phyloP scores from a whole-genome alignment of 2,113 vertebrate genomes.

The Synodontis membranacea region DNA sequence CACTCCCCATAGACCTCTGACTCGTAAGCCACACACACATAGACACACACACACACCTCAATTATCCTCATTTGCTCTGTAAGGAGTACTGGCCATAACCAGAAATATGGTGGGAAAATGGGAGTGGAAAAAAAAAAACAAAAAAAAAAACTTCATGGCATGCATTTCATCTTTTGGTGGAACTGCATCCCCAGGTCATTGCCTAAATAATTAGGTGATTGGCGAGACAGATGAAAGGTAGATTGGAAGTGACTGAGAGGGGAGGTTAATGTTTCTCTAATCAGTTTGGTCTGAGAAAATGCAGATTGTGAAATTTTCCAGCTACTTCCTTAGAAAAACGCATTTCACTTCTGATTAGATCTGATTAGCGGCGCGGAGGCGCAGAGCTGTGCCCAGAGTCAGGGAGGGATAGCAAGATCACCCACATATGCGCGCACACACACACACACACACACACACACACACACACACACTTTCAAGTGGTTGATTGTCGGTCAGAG shows the following conservation, averaged over 20 bases:
- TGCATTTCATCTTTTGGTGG: constrained; percentile 78
- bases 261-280: constrained; percentile 83
- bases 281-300: constrained; percentile 81
- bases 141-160: constrained; percentile 66
- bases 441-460: neutral
- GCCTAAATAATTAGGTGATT: constrained; percentile 82
- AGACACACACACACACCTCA: constrained; percentile 25
- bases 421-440: neutral
- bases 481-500: neutral
- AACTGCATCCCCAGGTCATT: constrained; percentile 78
- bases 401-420: constrained; percentile 45
- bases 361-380: constrained; percentile 69
- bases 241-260: constrained; percentile 83
- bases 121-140: constrained; percentile 39
- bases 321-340: constrained; percentile 84
- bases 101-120: constrained; percentile 72
- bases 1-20: constrained; percentile 66
- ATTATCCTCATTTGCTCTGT: constrained; percentile 60
- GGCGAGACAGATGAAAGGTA: constrained; percentile 82
- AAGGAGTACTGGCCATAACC: constrained; percentile 67
- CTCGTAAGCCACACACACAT: constrained; percentile 51
- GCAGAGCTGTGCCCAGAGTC: constrained; percentile 34
- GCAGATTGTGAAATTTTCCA: constrained; percentile 85
- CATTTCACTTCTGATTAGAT: constrained; percentile 81
- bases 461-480: neutral